A percentile compares a stretch with the other conserved stretches of the same genome.
Conservation (phyloP, 2,797 vertebrate genomes). For the Hippopotamyrus pictus region DNA sequence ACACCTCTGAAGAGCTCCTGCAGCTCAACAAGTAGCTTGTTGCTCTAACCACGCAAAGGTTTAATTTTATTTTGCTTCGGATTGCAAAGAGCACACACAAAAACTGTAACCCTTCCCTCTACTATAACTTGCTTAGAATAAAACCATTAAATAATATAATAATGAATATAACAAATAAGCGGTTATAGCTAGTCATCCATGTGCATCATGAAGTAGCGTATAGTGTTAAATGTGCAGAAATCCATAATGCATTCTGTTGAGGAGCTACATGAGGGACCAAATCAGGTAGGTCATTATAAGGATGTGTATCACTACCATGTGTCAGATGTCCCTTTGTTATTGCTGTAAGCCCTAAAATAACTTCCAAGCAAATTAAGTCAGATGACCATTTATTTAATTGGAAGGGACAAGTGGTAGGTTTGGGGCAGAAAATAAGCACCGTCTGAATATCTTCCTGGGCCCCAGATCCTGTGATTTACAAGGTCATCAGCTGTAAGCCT, state of each 20-base stretch:
- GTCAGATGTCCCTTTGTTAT: background rate
- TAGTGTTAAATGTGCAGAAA: background rate
- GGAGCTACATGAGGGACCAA: background rate
- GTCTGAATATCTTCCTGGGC: background rate
- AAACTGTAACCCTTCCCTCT: background rate
- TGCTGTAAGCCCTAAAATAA: constrained; percentile 1
- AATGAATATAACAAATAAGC: background rate
- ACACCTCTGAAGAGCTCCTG: background rate
- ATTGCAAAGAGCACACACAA: background rate
- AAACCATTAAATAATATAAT: background rate
- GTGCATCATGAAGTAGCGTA: background rate
- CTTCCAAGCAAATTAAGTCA: background rate
- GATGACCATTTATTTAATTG: background rate
- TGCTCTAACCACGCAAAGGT: background rate
- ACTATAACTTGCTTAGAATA: background rate
- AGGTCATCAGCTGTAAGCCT: background rate
- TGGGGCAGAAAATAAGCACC: background rate
- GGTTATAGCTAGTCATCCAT: background rate
- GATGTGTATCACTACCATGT: background rate
- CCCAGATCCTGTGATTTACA: background rate
- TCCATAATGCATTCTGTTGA: background rate
- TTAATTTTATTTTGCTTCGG: background rate
- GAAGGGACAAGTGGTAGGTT: constrained; percentile 4
- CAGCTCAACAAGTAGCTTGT: background rate
- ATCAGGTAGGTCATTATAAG: background rate